Conservation (phyloP, 2,888 invertebrate genomes). For the Oscheius sp. region DNA sequence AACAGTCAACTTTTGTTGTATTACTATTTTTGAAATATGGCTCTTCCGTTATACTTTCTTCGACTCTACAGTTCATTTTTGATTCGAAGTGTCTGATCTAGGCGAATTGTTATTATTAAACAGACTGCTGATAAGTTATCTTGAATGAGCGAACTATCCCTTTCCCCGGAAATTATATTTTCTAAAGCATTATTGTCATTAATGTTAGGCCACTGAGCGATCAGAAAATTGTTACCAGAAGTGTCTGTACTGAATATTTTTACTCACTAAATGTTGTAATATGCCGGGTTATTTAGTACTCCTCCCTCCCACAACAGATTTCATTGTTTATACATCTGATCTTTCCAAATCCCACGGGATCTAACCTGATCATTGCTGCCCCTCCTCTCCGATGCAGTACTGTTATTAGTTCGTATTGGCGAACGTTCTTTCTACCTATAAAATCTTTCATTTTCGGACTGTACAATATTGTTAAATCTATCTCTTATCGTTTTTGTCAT, state of each 20-base stretch:
- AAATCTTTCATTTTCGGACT: neutral
- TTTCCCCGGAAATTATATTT: conserved; percentile 16
- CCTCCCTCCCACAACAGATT: conserved; percentile 1
- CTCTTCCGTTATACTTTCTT: too few relatives aligned
- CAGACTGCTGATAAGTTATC: conserved; percentile 13
- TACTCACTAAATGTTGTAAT: too few relatives aligned
- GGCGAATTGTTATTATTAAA: conserved; percentile 11
- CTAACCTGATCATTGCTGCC: conserved; percentile 3
- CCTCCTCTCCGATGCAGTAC: neutral
- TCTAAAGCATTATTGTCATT: too few relatives aligned
- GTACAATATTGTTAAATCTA: neutral
- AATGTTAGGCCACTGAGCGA: too few relatives aligned
- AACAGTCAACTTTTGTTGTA: too few relatives aligned
- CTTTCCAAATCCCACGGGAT: conserved; percentile 11
- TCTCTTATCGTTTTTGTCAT: conserved; percentile 2
- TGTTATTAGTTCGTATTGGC: neutral
- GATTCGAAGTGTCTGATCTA: too few relatives aligned
- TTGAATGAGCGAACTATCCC: neutral
- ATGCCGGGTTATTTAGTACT: too few relatives aligned
- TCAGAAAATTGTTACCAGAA: too few relatives aligned
- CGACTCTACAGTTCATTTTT: too few relatives aligned
- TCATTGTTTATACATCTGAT: conserved; percentile 18
- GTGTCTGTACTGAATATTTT: too few relatives aligned
- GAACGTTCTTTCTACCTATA: neutral
- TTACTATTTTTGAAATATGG: too few relatives aligned